A percentile compares a stretch with the other conserved stretches of the same genome.
Conservation (phyloP, 2,113 vertebrate genomes). For the Clinocottus analis region DNA sequence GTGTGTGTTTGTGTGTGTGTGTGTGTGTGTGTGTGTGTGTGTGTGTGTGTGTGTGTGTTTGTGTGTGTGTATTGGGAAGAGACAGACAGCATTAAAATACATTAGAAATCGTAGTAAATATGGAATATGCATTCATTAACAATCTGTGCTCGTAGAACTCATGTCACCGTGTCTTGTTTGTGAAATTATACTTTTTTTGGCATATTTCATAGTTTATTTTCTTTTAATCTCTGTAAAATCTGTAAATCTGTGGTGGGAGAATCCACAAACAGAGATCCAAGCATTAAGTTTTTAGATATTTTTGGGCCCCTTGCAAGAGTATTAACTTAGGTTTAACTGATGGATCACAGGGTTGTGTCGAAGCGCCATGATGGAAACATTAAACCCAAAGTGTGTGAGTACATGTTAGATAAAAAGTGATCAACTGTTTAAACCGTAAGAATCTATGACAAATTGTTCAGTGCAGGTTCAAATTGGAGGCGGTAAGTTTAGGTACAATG, state of each 20-base stretch:
- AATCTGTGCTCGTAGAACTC: slow-evolving; percentile 18
- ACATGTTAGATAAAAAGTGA: neutral
- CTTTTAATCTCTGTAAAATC: neutral
- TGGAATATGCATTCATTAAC: slow-evolving; percentile 26
- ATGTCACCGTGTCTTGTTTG: slow-evolving; percentile 7
- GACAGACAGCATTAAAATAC: slow-evolving; percentile 11
- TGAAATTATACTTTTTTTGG: neutral
- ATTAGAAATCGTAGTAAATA: neutral
- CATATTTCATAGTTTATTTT: neutral
- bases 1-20: neutral
- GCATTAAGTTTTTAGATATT: neutral
- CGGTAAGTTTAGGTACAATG: neutral
- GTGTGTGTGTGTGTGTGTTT: neutral
- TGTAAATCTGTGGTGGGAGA: neutral
- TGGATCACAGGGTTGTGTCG: neutral
- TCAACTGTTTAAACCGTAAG: neutral
- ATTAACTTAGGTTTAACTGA: too few relatives aligned
- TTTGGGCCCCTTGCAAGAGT: neutral
- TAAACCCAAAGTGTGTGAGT: neutral
- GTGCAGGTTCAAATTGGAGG: neutral
- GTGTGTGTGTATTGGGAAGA: slow-evolving; percentile 24
- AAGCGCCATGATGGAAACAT: neutral
- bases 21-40: slow-evolving; percentile 2
- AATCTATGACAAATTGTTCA: neutral
- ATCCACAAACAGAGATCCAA: neutral